A percentile compares a stretch with the other conserved stretches of the same genome.
Conservation (phyloP, 1,140 invertebrate genomes). For the Coelopa frigida region DNA sequence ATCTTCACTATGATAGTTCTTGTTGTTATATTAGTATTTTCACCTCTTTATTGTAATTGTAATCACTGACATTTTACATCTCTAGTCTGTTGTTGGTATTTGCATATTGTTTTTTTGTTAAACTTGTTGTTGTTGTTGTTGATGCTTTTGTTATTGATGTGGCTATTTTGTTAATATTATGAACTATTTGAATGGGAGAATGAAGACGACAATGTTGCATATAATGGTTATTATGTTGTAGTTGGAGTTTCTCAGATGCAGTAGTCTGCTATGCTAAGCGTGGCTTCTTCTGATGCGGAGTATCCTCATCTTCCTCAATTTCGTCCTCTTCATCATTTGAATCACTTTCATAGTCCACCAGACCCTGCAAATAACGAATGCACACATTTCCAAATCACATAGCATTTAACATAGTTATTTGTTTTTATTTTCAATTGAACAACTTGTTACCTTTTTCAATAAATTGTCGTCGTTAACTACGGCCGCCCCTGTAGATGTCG, state of each 20-base stretch:
- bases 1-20: background rate
- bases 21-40: no score
- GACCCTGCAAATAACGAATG: slow-evolving; percentile 54
- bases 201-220: background rate
- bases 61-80: background rate
- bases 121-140: slow-evolving; percentile 12
- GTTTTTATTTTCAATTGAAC: background rate
- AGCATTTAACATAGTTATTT: no score
- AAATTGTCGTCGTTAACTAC: slow-evolving; percentile 9
- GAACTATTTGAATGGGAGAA: slow-evolving; percentile 3
- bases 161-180: background rate
- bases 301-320: slow-evolving; percentile 59
- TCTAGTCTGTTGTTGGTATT: slow-evolving; percentile 11
- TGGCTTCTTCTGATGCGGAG: slow-evolving; percentile 41
- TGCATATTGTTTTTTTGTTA: slow-evolving; percentile 12
- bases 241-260: no score
- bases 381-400: no score
- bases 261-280: slow-evolving; percentile 38
- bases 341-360: slow-evolving; percentile 94
- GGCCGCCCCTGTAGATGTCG: slow-evolving; percentile 6
- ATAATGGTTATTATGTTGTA: no score
- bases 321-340: slow-evolving; percentile 92
- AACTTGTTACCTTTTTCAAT: slow-evolving; percentile 16
- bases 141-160: background rate
- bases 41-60: background rate